Evolutionary conservation across 2,888 invertebrate species (phyloP).

Genomic region (Ochlodes sylvanus): DNA sequence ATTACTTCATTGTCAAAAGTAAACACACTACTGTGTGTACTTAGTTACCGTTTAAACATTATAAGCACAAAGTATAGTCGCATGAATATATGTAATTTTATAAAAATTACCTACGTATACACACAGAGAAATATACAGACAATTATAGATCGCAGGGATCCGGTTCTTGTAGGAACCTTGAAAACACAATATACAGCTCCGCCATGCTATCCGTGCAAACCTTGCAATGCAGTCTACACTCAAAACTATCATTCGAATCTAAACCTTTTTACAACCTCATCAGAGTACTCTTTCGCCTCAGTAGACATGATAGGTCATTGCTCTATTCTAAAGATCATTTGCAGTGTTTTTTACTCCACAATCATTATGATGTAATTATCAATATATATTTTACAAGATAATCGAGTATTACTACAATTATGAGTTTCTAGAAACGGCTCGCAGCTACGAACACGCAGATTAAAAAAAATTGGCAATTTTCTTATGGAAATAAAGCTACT

Average conservation of each 20-base stretch:
- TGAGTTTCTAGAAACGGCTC: too few relatives aligned
- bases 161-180: constrained; percentile 34
- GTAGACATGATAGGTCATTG: constrained; percentile 21
- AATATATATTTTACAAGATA: too few relatives aligned
- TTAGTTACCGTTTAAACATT: too few relatives aligned
- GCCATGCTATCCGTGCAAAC: constrained; percentile 24
- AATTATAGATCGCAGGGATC: not conserved
- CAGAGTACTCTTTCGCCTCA: not conserved
- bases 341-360: not conserved
- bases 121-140: not conserved
- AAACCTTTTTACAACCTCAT: not conserved
- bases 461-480: too few relatives aligned
- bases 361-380: not conserved
- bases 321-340: constrained; percentile 16
- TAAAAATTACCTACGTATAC: not conserved
- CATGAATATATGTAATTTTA: too few relatives aligned
- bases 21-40: too few relatives aligned
- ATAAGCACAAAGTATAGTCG: too few relatives aligned
- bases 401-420: too few relatives aligned
- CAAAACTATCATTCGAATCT: not conserved
- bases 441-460: too few relatives aligned
- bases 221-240: constrained; percentile 17
- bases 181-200: constrained; percentile 31
- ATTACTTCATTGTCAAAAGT: constrained; percentile 30
- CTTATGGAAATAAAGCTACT: too few relatives aligned